These are phyloP conservation scores for Myiopsitta monachus DNA, from an alignment of 2,113 vertebrate species.

Conservation along the genomic window DNA sequence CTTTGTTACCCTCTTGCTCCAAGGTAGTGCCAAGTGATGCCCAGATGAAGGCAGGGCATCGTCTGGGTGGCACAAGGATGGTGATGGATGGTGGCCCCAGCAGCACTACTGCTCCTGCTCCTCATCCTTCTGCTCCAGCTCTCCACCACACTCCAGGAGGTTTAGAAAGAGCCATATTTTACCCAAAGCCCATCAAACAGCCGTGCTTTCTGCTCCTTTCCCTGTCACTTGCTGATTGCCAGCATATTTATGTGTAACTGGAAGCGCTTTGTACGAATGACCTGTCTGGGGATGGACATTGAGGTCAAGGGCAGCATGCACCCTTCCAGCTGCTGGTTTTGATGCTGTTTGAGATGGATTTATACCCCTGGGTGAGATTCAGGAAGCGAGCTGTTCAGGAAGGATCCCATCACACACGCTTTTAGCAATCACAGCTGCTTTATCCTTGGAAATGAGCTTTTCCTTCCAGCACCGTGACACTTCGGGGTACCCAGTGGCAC, in stretches of 20 bases:
- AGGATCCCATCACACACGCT: not conserved
- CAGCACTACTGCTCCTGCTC: not conserved
- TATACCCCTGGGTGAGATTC: not conserved
- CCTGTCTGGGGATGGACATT: not conserved
- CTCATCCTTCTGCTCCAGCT: not conserved
- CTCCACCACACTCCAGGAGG: not conserved
- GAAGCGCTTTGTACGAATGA: not conserved
- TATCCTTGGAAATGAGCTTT: not conserved
- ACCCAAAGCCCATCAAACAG: not conserved
- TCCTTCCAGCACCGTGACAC: not conserved
- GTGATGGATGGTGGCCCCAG: not conserved
- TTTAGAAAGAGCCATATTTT: constrained; percentile 39
- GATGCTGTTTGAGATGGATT: not conserved
- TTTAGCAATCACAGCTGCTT: not conserved
- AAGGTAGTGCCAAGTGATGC: not conserved
- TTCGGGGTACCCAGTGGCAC: accelerated
- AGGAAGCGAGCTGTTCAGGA: not conserved
- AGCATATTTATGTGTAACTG: constrained; percentile 30
- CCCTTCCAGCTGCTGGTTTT: not conserved
- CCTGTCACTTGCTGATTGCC: not conserved
- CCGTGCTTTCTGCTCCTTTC: not conserved
- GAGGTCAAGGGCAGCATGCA: not conserved
- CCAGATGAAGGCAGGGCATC: not conserved
- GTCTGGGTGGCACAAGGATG: accelerated
- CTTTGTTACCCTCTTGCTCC: not conserved